These are phyloP conservation scores for Sorex fumeus DNA, from an alignment of 2,113 vertebrate species.

Conservation along the genomic window DNA sequence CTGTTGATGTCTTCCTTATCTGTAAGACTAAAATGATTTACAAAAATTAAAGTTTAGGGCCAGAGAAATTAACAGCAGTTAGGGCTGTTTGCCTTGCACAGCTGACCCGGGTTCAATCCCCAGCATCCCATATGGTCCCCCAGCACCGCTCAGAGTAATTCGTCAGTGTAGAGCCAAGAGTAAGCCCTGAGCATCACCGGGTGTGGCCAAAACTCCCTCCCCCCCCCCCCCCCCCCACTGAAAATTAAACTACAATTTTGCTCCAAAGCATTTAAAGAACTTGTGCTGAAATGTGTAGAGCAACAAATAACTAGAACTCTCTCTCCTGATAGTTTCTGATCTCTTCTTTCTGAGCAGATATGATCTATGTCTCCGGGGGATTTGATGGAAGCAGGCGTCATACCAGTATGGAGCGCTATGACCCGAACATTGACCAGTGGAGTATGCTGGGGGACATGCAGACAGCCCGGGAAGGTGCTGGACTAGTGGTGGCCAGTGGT, in stretches of 20 bases:
- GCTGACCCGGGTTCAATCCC: too few relatives aligned
- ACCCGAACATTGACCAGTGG: slow-evolving; percentile 99
- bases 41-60: too few relatives aligned
- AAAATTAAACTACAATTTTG: background rate
- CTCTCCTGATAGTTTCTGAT: slow-evolving; percentile 1
- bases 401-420: slow-evolving; percentile 99
- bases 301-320: background rate
- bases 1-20: slow-evolving; percentile 10
- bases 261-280: background rate
- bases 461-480: slow-evolving; percentile 97
- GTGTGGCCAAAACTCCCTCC: too few relatives aligned
- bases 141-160: too few relatives aligned
- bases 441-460: slow-evolving; percentile 99
- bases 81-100: too few relatives aligned
- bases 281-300: background rate
- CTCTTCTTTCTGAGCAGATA: slow-evolving; percentile 89
- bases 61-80: too few relatives aligned
- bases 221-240: too few relatives aligned
- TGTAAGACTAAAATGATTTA: slow-evolving; percentile 1
- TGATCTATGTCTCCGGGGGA: slow-evolving; percentile 99
- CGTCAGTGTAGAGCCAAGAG: too few relatives aligned
- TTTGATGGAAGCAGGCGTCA: slow-evolving; percentile 98
- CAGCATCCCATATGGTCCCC: too few relatives aligned
- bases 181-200: too few relatives aligned
- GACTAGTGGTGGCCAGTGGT: slow-evolving; percentile 97